Percentiles rank a stretch among this genome's conserved stretches.
Conservation (phyloP, 2,888 invertebrate genomes). For the Mythimna albipuncta region DNA sequence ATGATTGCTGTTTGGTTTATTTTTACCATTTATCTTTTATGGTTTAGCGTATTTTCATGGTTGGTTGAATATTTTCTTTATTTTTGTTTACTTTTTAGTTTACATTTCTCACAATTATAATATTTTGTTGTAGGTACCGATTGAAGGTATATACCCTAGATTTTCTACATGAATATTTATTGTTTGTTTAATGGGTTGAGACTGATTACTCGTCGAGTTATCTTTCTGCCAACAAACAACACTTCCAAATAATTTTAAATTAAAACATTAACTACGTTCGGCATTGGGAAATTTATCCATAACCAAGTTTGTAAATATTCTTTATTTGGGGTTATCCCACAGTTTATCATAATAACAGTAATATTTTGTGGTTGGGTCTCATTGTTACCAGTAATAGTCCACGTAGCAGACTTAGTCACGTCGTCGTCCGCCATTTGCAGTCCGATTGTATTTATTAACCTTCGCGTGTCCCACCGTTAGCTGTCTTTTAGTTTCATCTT, state of each 20-base stretch:
- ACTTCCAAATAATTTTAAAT: background rate
- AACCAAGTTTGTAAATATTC: conserved; percentile 14
- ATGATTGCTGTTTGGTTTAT: conserved; percentile 22
- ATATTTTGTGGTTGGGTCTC: conserved; percentile 68
- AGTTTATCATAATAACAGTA: conserved; percentile 41
- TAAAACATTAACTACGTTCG: conserved; percentile 26
- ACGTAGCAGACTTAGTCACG: conserved; percentile 78
- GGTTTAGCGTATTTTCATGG: conserved; percentile 14
- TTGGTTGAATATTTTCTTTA: conserved; percentile 29
- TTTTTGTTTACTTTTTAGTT: conserved; percentile 18
- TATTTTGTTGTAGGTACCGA: background rate
- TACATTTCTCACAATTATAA: conserved; percentile 15
- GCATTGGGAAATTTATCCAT: conserved; percentile 9
- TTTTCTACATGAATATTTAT: conserved; percentile 44
- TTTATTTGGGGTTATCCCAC: conserved; percentile 39
- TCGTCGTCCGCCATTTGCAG: conserved; percentile 70
- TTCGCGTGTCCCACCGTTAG: conserved; percentile 67
- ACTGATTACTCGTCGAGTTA: conserved; percentile 24
- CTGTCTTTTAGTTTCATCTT: conserved; percentile 46
- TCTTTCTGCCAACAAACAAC: conserved; percentile 12
- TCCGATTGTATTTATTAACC: conserved; percentile 79
- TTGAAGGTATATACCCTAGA: conserved; percentile 15
- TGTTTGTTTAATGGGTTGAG: conserved; percentile 22
- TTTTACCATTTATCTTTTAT: conserved; percentile 28
- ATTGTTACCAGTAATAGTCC: conserved; percentile 68